phyloP scores from a whole-genome alignment of 1,140 invertebrate genomes.

The Zaprionus camerounensis region DNA sequence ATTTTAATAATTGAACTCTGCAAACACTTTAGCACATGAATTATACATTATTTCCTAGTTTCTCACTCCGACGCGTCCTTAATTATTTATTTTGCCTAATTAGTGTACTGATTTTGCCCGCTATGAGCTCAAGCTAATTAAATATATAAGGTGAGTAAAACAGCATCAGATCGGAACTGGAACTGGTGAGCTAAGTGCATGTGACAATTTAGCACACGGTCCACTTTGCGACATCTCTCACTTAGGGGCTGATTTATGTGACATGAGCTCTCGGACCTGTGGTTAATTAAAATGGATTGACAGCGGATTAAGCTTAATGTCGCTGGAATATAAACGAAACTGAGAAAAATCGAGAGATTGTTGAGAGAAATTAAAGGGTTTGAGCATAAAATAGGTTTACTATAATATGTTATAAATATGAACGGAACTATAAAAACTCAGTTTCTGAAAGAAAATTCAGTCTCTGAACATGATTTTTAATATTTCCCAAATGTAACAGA shows the following conservation, averaged over 20 bases:
- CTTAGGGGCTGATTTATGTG: slow-evolving; percentile 55
- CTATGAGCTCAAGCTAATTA: slow-evolving; percentile 67
- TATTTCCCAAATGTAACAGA: fast-evolving
- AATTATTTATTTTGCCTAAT: slow-evolving; percentile 75
- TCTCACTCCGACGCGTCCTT: slow-evolving; percentile 37
- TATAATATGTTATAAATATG: not conserved
- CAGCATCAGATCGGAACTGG: not conserved
- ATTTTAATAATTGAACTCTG: slow-evolving; percentile 54
- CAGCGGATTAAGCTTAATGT: slow-evolving; percentile 4
- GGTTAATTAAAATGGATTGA: slow-evolving; percentile 64
- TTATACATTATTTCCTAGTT: slow-evolving; percentile 56
- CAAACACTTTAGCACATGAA: slow-evolving; percentile 53
- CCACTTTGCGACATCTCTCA: slow-evolving; percentile 1
- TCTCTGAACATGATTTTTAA: no score
- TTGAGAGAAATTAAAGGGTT: not conserved
- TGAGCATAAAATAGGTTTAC: not conserved
- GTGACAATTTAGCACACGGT: slow-evolving; percentile 53
- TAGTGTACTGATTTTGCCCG: slow-evolving; percentile 16
- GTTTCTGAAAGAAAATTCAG: not conserved
- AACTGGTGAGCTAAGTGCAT: slow-evolving; percentile 16
- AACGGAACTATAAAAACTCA: not conserved
- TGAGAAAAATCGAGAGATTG: not conserved
- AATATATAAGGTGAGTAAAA: slow-evolving; percentile 63
- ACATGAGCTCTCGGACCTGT: slow-evolving; percentile 30
- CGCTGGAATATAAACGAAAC: not conserved